These are phyloP conservation scores for Whitmania pigra DNA, from an alignment of 1,140 invertebrate genomes.

Conservation along the genomic window DNA sequence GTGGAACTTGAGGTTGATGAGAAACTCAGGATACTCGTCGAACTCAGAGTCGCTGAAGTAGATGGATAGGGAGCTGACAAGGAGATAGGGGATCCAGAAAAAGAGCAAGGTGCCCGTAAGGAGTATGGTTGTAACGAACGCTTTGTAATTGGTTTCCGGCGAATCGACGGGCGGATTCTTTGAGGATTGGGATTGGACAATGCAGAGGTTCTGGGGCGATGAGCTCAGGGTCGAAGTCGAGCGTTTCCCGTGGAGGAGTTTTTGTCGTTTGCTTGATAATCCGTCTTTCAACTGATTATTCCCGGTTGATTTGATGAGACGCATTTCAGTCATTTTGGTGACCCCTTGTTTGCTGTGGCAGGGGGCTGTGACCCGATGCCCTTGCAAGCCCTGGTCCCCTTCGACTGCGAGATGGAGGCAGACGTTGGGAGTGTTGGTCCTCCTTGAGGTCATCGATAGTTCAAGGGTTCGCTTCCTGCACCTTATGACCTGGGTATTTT, in stretches of 20 bases:
- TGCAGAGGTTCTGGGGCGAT: too few species aligned
- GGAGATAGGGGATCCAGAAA: slow-evolving; percentile 25
- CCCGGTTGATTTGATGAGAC: background rate
- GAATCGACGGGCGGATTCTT: background rate
- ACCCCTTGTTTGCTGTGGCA: too few species aligned
- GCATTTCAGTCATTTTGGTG: too few species aligned
- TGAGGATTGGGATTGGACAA: too few species aligned
- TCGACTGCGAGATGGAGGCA: too few species aligned
- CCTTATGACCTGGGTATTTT: too few species aligned
- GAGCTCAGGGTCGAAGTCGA: background rate
- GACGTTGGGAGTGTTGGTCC: too few species aligned
- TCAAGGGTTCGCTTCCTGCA: too few species aligned
- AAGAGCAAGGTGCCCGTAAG: slow-evolving; percentile 22
- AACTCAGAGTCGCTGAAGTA: slow-evolving; percentile 14
- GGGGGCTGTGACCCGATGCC: too few species aligned
- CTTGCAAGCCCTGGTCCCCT: too few species aligned
- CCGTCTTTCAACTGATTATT: background rate
- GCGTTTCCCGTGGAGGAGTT: background rate
- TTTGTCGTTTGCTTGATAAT: background rate
- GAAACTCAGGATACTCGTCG: slow-evolving; percentile 18
- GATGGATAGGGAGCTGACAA: slow-evolving; percentile 22
- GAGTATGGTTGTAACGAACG: slow-evolving; percentile 25
- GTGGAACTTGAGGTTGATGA: slow-evolving; percentile 22
- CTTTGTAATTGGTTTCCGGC: slow-evolving; percentile 20
- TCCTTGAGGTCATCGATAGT: too few species aligned